Base-by-base conservation (phyloP, 2,888 invertebrate genomes). In the Loripinus fragilis region DNA sequence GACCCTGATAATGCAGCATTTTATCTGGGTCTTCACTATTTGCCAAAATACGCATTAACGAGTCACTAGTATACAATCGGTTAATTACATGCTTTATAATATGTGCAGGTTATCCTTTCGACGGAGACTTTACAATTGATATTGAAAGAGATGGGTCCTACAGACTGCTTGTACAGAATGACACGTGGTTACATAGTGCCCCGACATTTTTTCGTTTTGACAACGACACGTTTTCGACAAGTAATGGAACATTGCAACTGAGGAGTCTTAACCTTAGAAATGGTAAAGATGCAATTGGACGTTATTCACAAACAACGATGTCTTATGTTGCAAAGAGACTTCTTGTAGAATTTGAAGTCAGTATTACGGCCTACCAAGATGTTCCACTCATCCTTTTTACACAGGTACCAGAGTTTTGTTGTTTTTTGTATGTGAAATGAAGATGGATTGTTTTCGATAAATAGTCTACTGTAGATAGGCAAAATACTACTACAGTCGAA, bases 151-250 rank as follows among this genome's bases (percentile, higher is more conserved):
- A 5, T 33, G 86, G 86, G 7, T 73, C 78, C 15, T 86, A 82
- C 76, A 82, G 67, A 20, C 69, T 86, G 8, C 60, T 70, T 17
- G 68, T 75, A 50, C 28, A 70, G 42, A 78, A 78, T 42, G 74
- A 60, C 17, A 78, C 80, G 5, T 85, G 86, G 86, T 71, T 88
- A 25, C 73, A 67, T 20, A 86, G 76, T 60, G 86, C 86, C 12
- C 86, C 85, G 0, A 82, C 88, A 0, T 88, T 80, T 71, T 82
- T 88, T 55, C 80, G 82, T 38, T 50, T 76, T 45, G 73, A 86
- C 77, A 81, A 83, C 66, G 68, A 68, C 64, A 87, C 79, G n/a
- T 85, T 74, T 75, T 83, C 79, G 28, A 35, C 74, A 7, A 67
- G 60, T 12, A 83, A 86, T 60, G 76, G 78, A 5, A 74, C 80